phyloP scores from a whole-genome alignment of 53 echinoderm and acorn worm species.

The Pentamera pediparva region DNA sequence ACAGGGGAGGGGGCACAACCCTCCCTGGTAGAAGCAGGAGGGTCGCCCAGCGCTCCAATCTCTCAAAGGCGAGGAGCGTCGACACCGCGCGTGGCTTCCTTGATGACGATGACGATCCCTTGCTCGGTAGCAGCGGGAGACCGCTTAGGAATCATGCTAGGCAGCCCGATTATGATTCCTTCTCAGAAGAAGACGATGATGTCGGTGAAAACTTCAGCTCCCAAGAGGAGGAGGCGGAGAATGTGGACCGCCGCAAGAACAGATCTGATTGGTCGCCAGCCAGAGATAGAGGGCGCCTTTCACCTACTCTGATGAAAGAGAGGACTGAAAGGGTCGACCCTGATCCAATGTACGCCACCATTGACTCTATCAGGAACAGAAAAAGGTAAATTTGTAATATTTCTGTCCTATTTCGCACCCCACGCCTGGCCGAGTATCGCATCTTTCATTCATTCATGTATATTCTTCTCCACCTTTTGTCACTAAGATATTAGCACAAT shows the following conservation, averaged over 20 bases:
- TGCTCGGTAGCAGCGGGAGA: not conserved
- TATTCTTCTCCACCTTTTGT: too few species aligned
- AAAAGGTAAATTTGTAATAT: too few species aligned
- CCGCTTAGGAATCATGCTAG: slow-evolving; percentile 1
- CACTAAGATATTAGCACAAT: too few species aligned
- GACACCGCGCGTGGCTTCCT: slow-evolving; percentile 14
- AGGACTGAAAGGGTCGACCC: slow-evolving; percentile 39
- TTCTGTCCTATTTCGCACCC: too few species aligned
- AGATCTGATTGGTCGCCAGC: slow-evolving; percentile 2
- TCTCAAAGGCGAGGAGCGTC: slow-evolving; percentile 21
- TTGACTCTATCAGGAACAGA: slow-evolving; percentile 49
- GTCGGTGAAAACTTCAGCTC: slow-evolving; percentile 34
- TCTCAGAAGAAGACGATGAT: slow-evolving; percentile 7
- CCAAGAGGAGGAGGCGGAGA: slow-evolving; percentile 10
- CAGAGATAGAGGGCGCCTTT: not conserved
- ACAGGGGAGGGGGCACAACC: slow-evolving; percentile 1
- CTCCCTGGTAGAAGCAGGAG: not conserved
- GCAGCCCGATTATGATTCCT: not conserved
- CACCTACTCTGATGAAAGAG: not conserved
- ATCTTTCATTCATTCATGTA: too few species aligned
- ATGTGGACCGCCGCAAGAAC: slow-evolving; percentile 1
- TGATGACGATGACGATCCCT: slow-evolving; percentile 7
- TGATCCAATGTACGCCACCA: slow-evolving; percentile 62
- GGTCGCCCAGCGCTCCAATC: not conserved
- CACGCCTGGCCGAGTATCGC: too few species aligned